Evolutionary conservation across 1,140 invertebrate species (phyloP), one percentile per base, ranked within the genome.

Genomic region (Arctopsyche grandis): DNA sequence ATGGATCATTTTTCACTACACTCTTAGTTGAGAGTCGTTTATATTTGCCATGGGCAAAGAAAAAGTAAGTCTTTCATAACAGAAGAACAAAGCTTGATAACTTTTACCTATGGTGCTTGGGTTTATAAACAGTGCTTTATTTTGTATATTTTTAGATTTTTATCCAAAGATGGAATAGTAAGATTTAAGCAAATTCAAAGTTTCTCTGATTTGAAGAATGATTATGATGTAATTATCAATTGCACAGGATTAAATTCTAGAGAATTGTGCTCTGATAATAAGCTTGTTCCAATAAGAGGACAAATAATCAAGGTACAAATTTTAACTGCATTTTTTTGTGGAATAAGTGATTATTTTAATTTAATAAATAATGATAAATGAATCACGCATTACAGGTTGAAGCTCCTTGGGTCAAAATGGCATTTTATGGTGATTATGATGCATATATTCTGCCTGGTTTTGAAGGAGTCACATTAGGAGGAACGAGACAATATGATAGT

Each of bases 381-480:
- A 48, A 48, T 48, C n/a, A 48, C n/a, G n/a, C 12, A 46, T 12
- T 83, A 44, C 81, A 94, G 93, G 93, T 95, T 0, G 90, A 91
- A 81, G 96, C 96, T 10, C 96, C 96, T 0, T 98, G 96, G 96
- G 87, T 98, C 5, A 96, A 97, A 88, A 93, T 91, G 0, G 96
- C 95, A 38, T 94, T 95, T 84, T 97, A 96, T 83, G 92, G 91
- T 0, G 95, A 97, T 83, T 89, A 92, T 71, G 94, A 96, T 82
- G 94, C 94, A 0, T 98, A 98, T 84, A 91, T 98, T 7, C 92
- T 97, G 75, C 96, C 97, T 5, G 93, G 94, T 0, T 87, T 91
- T 38, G 89, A 91, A 84, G 91, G 89, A 19, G 91, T 91, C 12
- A 97, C 96, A 1, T 84, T 98, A 1, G 97, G 97, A 5, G 97